Evolutionary conservation across 2,888 invertebrate genomes (phyloP), one percentile per base, ranked within the genome.

Genomic region (Bembecia ichneumoniformis): DNA sequence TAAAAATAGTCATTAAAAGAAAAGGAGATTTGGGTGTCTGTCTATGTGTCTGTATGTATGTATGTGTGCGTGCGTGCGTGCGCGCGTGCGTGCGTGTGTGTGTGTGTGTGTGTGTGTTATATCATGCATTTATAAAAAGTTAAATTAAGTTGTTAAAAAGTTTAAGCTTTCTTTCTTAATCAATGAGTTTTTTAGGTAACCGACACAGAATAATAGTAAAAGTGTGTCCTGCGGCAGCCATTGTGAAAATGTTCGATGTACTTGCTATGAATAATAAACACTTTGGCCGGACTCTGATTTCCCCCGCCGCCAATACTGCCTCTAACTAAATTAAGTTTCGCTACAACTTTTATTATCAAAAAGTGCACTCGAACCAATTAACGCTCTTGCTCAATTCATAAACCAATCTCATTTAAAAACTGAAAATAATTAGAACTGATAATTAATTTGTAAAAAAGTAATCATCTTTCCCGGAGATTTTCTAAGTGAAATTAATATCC

Each of bases 191-290:
- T n/a, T n/a, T n/a, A n/a, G n/a, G n/a, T n/a, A n/a, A n/a, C n/a
- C n/a, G n/a, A n/a, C n/a, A n/a, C n/a, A n/a, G n/a, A n/a, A 20
- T 20, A 28, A 28, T 9, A 9, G 7, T 28, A 28, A 28, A 9
- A 28, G 28, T 28, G 9, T 28, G 28, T 28, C 9, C 28, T 28
- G 28, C 9, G 9, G 14, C 40, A 40, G 40, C 13, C 14, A n/a
- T 40, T 11, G n/a, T 40, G 40, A 40, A 40, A 40, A 40, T 40
- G n/a, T n/a, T 11, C 40, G 40, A 14, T 40, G 40, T 40, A 45
- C 35, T 45, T 45, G 49, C 49, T 28, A 15, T 45, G 49, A 49
- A 49, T 49, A 49, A 49, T 45, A 49, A 49, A 49, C 48, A 35
- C 35, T 40, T 40, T 40, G 40, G 48, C 35, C 16, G 45, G 13